Evolutionary conservation across 2,888 invertebrate genomes (phyloP), one percentile per base, ranked within the genome.

Genomic region (Sepioteuthis lessoniana): DNA sequence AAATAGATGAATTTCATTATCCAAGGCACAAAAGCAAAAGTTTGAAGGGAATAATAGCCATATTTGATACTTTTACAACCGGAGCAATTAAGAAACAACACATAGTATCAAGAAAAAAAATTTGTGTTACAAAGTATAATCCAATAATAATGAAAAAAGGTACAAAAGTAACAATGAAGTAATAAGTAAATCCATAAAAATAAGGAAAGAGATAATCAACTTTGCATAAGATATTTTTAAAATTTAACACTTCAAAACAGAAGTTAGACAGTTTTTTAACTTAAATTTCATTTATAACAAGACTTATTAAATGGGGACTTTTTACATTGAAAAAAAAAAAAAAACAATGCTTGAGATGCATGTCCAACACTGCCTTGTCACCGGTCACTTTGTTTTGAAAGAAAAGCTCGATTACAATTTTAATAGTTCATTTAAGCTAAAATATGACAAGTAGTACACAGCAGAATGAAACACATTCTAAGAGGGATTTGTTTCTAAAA

Each of bases 271-370:
- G 55, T 55, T 55, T 55, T 55, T 28, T n/a, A n/a, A 76, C 4
- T 76, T 3, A 76, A 35, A 19, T 76, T 35, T 76, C n/a, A 76
- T 16, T 35, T 4, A n/a, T 76, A 76, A 7, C 35, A 76, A 76
- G 76, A 76, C 76, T n/a, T 76, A 76, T 76, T 35, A 76, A 76
- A 76, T 76, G 76, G 76, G 76, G 76, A 76, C 76, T 76, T 76
- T 76, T 76, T 76, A 76, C 76, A 76, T 76, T 31, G 10, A n/a
- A 76, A 35, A 76, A n/a, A 31, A 55, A 31, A n/a, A 76, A 76
- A 2, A 76, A 76, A 76, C n/a, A n/a, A n/a, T 76, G 76, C 76
- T 76, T 76, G 76, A 76, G 76, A 76, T 76, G 76, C 76, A 35
- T 76, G 76, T 76, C 76, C 76, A 76, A 76, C 76, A 76, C 76